Evolutionary conservation across 2,888 invertebrate genomes (phyloP), one percentile per base, ranked within the genome.

Genomic region (Drosophila nr. medialis): DNA sequence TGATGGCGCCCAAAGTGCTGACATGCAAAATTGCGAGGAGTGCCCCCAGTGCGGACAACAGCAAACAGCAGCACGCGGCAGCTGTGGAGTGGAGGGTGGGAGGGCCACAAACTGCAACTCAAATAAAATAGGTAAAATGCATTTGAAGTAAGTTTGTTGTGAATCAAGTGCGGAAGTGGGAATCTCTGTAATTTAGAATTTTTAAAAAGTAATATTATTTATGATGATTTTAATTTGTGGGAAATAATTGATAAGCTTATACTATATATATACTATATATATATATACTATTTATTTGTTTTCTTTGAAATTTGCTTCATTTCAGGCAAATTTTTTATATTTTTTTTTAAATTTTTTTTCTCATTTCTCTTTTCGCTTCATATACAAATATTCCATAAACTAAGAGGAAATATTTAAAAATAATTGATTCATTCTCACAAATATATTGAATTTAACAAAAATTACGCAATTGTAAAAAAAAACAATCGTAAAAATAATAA

Each of bases 1-100:
- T 69, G 73, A 36, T 61, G 79, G 79, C 80, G 78, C 76, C 69
- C 72, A 76, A 65, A 64, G 60, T 42, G 80, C 68, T 80, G 77
- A 80, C 75, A 80, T 77, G 80, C 80, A 66, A 77, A 75, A 75
- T 61, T 24, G 45, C 27, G 50, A 42, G 80, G 70, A 75, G 75
- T 64, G 75, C 53, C 70, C 42, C 38, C 29, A 21, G 63, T 58
- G 55, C 24, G 18, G 27, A 34, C 55, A 27, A 27, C 40, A 32
- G 11, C 40, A 24, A 5, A 40, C 55, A 36, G 11, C 10, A 50
- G n/a, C 27, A n/a, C 7, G 6, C n/a, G 1, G 24, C 4, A n/a
- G 2, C 10, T n/a, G n/a, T 10, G 34, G 2, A 4, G 30, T 21
- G n/a, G 32, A 7, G 5, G 13, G 8, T 34, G 50, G 27, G 2